Conservation (phyloP, 2,797 vertebrate genomes). For the Sebastes jordani region DNA sequence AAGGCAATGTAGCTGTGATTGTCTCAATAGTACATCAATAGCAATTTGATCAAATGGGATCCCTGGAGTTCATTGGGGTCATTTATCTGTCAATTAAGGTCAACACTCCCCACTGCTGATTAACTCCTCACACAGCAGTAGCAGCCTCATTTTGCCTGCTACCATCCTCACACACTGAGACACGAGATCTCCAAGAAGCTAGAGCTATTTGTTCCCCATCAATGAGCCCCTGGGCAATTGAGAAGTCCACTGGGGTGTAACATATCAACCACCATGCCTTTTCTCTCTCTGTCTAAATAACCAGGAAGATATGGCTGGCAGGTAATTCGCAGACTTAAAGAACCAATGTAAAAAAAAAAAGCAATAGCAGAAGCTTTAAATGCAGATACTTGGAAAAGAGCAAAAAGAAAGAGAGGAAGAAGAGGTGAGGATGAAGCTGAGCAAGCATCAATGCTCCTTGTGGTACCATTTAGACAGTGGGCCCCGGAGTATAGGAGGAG, state of each 20-base stretch:
- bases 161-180: constrained; percentile 11
- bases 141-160: constrained; percentile 5
- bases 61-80: constrained; percentile 18
- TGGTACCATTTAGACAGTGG: constrained; percentile 78
- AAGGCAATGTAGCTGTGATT: background rate
- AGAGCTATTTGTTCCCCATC: constrained; percentile 59
- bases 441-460: constrained; percentile 41
- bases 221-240: constrained; percentile 39
- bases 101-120: background rate
- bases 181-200: constrained; percentile 21
- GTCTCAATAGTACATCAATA: background rate
- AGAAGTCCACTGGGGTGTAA: constrained; percentile 53
- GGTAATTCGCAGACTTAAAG: constrained; percentile 44
- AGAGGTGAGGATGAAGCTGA: constrained; percentile 2
- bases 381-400: background rate
- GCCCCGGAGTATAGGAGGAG: constrained; percentile 58
- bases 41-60: constrained; percentile 4
- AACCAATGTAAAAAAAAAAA: constrained; percentile 13
- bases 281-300: constrained; percentile 49
- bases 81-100: constrained; percentile 40
- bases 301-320: constrained; percentile 49
- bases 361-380: constrained; percentile 23
- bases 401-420: background rate
- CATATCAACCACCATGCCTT: constrained; percentile 43
- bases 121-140: background rate